Percentiles rank a stretch among this genome's conserved stretches.
Conservation (phyloP, 2,888 invertebrate species). For the Andrena chrysosceles region DNA sequence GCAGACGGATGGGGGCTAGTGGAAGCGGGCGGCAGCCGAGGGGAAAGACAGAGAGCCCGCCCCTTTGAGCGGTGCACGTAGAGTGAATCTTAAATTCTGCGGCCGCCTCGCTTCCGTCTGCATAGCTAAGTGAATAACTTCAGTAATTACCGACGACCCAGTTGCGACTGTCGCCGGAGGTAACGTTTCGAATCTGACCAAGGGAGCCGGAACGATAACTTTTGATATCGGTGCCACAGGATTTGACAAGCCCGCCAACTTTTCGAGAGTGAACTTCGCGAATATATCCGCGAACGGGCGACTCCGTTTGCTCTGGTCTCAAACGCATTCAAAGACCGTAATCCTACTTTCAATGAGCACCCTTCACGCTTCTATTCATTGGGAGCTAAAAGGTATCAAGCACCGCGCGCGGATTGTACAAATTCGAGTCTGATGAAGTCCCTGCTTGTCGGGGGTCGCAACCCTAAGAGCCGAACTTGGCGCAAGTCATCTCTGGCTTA, state of each 20-base stretch:
- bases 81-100: constrained; percentile 75
- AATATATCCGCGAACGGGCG: not conserved
- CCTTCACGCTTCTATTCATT: no score
- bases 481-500: not conserved
- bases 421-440: not conserved
- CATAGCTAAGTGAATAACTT: constrained; percentile 78
- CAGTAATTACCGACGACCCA: constrained; percentile 78
- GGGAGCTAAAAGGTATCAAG: no score
- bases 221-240: constrained; percentile 14
- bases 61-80: constrained; percentile 48
- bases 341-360: no score
- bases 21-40: not conserved
- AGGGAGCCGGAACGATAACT: constrained; percentile 12
- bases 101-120: constrained; percentile 55
- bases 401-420: not conserved
- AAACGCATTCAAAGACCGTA: no score
- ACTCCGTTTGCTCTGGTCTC: not conserved
- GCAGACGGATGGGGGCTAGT: constrained; percentile 37
- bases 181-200: constrained; percentile 62
- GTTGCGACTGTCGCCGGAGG: constrained; percentile 62
- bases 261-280: not conserved
- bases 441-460: no score
- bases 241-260: not conserved
- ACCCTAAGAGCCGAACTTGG: not conserved
- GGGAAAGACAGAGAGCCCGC: constrained; percentile 8